Evolutionary conservation across 2,888 invertebrate species (phyloP).

Genomic region (Lissocephala sabroskyi): DNA sequence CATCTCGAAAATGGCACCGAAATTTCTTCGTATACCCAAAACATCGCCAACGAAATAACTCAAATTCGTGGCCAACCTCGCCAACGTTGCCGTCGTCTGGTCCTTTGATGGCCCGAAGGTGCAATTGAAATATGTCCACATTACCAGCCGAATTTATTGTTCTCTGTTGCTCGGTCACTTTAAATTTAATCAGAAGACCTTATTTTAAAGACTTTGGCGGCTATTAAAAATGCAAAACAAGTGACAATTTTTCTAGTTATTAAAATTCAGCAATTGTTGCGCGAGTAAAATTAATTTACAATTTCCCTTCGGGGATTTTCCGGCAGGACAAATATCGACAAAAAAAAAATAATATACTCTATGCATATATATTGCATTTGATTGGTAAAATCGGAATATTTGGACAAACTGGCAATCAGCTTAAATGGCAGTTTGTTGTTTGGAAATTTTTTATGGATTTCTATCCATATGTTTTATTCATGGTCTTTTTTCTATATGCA

Average conservation of each 20-base stretch:
- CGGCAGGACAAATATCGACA: background rate
- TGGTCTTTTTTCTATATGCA: slow-evolving; percentile 12
- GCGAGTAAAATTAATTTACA: slow-evolving; percentile 27
- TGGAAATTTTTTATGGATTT: slow-evolving; percentile 17
- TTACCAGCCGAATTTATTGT: background rate
- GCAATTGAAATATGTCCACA: background rate
- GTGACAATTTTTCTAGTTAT: slow-evolving; percentile 29
- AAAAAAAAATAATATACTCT: background rate
- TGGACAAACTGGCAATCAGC: slow-evolving; percentile 23
- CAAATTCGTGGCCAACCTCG: no score
- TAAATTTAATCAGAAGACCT: background rate
- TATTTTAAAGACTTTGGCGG: background rate
- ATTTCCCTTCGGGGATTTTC: slow-evolving; percentile 25
- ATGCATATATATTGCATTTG: background rate
- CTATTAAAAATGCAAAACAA: slow-evolving; percentile 29
- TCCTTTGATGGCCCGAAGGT: background rate
- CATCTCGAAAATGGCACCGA: no score
- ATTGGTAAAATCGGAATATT: background rate
- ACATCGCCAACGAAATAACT: no score
- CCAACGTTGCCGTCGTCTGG: background rate
- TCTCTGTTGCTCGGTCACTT: background rate
- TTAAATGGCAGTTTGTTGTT: slow-evolving; percentile 19
- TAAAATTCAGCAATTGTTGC: slow-evolving; percentile 28
- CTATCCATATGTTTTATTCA: slow-evolving; percentile 18
- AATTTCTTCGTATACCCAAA: no score